Evolutionary conservation across 2,797 vertebrate genomes (phyloP), one percentile per base, ranked within the genome.

Genomic region (Salarias fasciatus): DNA sequence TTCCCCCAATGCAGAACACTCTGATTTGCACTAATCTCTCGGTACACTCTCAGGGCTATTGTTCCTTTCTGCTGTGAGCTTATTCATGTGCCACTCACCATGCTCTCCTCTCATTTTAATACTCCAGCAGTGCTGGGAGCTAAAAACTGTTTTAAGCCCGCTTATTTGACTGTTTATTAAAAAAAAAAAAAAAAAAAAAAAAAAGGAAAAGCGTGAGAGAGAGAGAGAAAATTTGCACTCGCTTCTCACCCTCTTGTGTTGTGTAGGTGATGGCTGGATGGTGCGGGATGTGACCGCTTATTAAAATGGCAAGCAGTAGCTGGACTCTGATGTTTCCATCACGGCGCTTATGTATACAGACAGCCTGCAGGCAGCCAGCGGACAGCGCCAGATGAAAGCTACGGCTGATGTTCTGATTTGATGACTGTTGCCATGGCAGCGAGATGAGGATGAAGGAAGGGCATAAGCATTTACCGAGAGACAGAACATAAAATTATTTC

Each of bases 381-480:
- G 84, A 87, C 75, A 70, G 77, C 42, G 30, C 11, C 55, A 80
- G 78, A 87, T 88, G 84, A 90, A 89, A 87, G 85, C 86, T 40
- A 15, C 3, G 52, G 83, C 80, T 78, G 86, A 89, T 83, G 82
- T 82, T 89, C 86, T 79, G 88, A 91, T 88, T 89, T 90, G 86
- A 91, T 90, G 86, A 89, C 88, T 88, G 89, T 91, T 92, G 86
- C 88, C 76, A 91, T 91, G 89, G 90, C 73, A 84, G 77, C 81
- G 9, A 52, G 78, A 87, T 71, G 81, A 86, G 65, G 73, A 85
- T 73, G 64, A 72, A 78, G 68, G 76, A 75, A 68, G 73, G 72
- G 66, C 3, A 29, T 54, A 40, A 66, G 79, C 72, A 24, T 77
- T 77, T 56, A 62, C 52, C 60, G 57, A 70, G 62, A 72, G 30